Evolutionary conservation across 2,113 vertebrate genomes (phyloP), one percentile per base, ranked within the genome.

Genomic region (Eulacestoma nigropectus): DNA sequence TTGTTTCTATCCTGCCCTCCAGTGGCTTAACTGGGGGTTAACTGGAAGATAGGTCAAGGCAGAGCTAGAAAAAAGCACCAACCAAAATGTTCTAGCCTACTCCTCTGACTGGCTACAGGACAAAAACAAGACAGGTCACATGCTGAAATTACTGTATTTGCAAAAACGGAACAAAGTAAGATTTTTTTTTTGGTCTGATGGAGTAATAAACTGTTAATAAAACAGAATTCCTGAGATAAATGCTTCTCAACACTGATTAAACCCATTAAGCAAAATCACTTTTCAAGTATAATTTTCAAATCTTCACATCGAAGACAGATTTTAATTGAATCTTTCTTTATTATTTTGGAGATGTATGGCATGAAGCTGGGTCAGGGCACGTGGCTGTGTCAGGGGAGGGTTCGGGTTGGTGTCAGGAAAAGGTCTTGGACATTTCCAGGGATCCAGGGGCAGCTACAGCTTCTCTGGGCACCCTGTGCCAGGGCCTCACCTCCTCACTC

Each of bases 1-100:
- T 89, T 86, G 93, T 73, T 93, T 96, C 92, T 50, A 41, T 85
- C 89, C 94, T 96, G 97, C 97, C 97, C 94, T 91, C 97, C 76
- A 95, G 97, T 95, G 97, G 97, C 85, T 83, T 46, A 49, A 67
- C 33, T 29, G 56, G 15, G 35, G 56, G 10, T 77, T 49, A 63
- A 56, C 64, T 56, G 64, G 42, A 49, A 62, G 32, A 33, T 8
- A 35, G 35, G 29, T 59, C 55, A 76, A 47, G 35, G 26, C 16
- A 55, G 37, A 76, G 13, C 6, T 35, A 30, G 60, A 5, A 12
- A 46, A 92, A 84, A 57, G 4, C 65, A 30, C 46, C 35, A 26
- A 37, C 16, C 10, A 35, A 73, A 82, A 33, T 11, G 7, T 16
- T 27, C 8, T 6, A 26, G 9, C 32, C 12, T 7, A 0, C 22